A percentile compares a stretch with the other conserved stretches of the same genome.
These are phyloP conservation scores for Plagodis pulveraria DNA, from an alignment of 2,888 invertebrate genomes.

Conservation along the genomic window DNA sequence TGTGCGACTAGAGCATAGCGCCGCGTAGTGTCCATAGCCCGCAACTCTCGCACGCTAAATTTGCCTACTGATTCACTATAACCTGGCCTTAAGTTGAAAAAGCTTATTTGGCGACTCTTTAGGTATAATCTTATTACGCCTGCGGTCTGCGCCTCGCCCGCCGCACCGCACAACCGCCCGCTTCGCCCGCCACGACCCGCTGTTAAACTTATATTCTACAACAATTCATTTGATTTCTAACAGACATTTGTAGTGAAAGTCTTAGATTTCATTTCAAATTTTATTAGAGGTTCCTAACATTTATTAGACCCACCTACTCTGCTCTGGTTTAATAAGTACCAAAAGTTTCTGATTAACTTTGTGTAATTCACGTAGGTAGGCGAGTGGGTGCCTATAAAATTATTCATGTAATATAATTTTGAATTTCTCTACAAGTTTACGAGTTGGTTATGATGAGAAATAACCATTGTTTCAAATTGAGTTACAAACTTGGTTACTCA, in stretches of 20 bases:
- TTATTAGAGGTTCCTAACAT: too few relatives aligned
- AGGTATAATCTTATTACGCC: slow-evolving; percentile 24
- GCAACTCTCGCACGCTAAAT: too few relatives aligned
- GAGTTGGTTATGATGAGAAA: slow-evolving; percentile 17
- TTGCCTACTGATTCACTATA: too few relatives aligned
- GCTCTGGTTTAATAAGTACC: slow-evolving; percentile 1
- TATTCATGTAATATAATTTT: slow-evolving; percentile 17
- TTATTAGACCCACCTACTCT: neutral
- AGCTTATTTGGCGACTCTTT: neutral
- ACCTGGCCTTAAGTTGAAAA: too few relatives aligned
- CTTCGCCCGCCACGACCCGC: too few relatives aligned
- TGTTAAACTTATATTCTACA: too few relatives aligned
- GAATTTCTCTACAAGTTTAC: slow-evolving; percentile 15
- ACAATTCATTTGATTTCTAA: too few relatives aligned
- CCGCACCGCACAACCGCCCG: too few relatives aligned
- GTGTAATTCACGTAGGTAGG: slow-evolving; percentile 18
- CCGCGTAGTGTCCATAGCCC: too few relatives aligned
- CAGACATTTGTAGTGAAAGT: too few relatives aligned
- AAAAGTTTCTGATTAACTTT: slow-evolving; percentile 25
- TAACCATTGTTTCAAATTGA: slow-evolving; percentile 7
- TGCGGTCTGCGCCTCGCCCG: slow-evolving; percentile 6
- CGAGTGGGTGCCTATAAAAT: slow-evolving; percentile 4
- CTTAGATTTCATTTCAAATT: too few relatives aligned
- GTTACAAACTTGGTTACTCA: slow-evolving; percentile 12
- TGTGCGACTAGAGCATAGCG: too few relatives aligned